Evolutionary conservation across 1,140 invertebrate genomes (phyloP), one percentile per base, ranked within the genome.

Genomic region (Saccostrea glomerata): DNA sequence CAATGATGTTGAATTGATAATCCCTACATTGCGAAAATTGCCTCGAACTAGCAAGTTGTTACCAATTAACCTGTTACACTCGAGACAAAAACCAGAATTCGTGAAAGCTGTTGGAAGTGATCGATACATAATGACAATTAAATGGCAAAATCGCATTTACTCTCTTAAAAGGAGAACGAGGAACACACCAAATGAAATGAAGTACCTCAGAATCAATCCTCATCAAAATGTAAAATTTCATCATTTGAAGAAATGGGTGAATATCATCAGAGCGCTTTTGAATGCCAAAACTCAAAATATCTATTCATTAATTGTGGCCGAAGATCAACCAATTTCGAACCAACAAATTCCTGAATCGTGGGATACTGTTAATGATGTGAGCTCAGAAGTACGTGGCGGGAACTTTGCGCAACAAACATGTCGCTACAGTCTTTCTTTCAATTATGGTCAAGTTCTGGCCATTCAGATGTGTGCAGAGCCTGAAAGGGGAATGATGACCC

Each of bases 401-500:
- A 56, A 66, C 40, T 87, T 87, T 36, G 58, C 47, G 4, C 66
- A 73, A 73, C 66, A 73, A 25, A 73, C 23, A 0, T 87, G 85
- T 54, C 20, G 82, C 1, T 92, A 89, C 66, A 86, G n/a, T 1
- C 56, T 88, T 63, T 66, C 86, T 15, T 91, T 89, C 40, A 88
- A 84, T 7, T 73, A 87, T 25, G 87, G 84, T 0, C 90, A 91
- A 36, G 55, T 90, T 58, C 2, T 92, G 0, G 66, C 66, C 17
- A n/a, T 92, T 7, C 90, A 91, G 82, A 87, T 92, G 63, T 86
- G 83, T 0, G 89, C 90, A 55, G 88, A 90, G 13, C 84, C 89
- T 15, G 55, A 86, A 15, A 90, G 58, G 20, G 90, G 90, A 9
- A 20, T 90, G 0, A 23, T 92, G 0, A 77, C 85, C 36, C 91